These are phyloP conservation scores for Parauchenoglanis ngamensis DNA, from an alignment of 2,797 vertebrate species.

Conservation along the genomic window DNA sequence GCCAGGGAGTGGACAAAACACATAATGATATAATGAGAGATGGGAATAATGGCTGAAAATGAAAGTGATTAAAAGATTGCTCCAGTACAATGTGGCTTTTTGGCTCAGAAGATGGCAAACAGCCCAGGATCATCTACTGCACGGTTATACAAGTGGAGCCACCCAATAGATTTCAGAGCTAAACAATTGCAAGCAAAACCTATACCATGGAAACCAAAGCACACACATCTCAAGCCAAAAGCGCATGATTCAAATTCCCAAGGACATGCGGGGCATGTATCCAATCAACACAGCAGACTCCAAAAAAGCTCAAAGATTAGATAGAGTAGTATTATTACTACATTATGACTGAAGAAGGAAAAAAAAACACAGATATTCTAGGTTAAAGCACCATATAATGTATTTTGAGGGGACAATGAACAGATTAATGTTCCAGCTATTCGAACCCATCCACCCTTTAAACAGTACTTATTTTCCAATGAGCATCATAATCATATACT, in stretches of 20 bases:
- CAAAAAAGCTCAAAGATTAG: conserved; percentile 26
- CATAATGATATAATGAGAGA: conserved; percentile 48
- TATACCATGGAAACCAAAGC: conserved; percentile 42
- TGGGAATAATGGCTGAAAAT: conserved; percentile 42
- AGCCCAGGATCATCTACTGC: conserved; percentile 25
- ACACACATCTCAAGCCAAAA: conserved; percentile 8
- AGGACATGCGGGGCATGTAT: conserved; percentile 26
- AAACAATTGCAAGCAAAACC: conserved; percentile 41
- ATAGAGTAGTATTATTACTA: conserved; percentile 26
- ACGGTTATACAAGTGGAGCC: conserved; percentile 31
- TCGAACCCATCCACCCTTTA: conserved; percentile 26
- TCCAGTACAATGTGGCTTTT: conserved; percentile 47
- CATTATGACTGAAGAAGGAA: conserved; percentile 1
- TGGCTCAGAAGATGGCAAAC: conserved; percentile 37
- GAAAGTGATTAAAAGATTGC: conserved; percentile 39
- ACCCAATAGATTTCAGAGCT: conserved; percentile 41
- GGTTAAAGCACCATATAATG: conserved; percentile 11
- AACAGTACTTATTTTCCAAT: conserved; percentile 17
- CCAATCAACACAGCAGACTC: conserved; percentile 29
- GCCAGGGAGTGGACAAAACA: conserved; percentile 37
- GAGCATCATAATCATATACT: neutral
- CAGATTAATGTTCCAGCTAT: conserved; percentile 10
- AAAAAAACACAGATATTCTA: neutral
- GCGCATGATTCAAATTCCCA: conserved; percentile 36
- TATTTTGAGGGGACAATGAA: neutral